Conservation (phyloP, 2,797 vertebrate genomes). For the Sebastiscus tertius region DNA sequence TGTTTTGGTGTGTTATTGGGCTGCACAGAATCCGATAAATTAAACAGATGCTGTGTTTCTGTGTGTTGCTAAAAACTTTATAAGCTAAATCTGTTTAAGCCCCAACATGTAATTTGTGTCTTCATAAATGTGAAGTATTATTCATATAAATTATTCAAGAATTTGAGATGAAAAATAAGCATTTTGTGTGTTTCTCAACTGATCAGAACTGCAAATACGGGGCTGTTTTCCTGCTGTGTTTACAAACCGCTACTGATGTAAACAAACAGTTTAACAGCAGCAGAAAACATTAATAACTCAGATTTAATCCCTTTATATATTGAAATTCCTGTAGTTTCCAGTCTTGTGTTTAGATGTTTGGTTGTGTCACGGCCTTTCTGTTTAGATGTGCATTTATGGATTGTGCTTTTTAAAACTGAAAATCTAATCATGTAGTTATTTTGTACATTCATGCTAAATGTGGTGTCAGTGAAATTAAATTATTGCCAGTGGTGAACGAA, state of each 20-base stretch:
- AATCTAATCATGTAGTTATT: not conserved
- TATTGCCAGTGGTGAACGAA: not conserved
- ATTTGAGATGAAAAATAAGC: constrained; percentile 60
- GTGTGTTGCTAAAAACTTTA: constrained; percentile 17
- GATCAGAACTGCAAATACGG: constrained; percentile 59
- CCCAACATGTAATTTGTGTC: constrained; percentile 34
- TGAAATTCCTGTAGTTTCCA: constrained; percentile 1
- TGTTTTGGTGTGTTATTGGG: not conserved
- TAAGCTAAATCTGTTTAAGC: constrained; percentile 18
- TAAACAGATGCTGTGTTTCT: constrained; percentile 29
- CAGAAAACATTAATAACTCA: constrained; percentile 42
- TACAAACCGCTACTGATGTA: constrained; percentile 54
- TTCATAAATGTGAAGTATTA: constrained; percentile 53
- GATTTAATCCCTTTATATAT: constrained; percentile 33
- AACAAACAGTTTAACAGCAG: constrained; percentile 54
- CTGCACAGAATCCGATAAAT: constrained; percentile 10
- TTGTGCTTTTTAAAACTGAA: constrained; percentile 13
- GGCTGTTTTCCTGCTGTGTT: constrained; percentile 57
- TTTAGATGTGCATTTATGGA: not conserved
- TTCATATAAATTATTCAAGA: constrained; percentile 71
- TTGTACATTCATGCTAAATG: not conserved
- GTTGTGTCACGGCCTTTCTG: not conserved
- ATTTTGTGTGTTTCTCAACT: constrained; percentile 59
- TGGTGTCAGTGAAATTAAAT: not conserved
- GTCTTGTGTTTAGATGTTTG: not conserved